Base-by-base conservation (phyloP, 2,113 vertebrate genomes). In the Archilochus colubris region DNA sequence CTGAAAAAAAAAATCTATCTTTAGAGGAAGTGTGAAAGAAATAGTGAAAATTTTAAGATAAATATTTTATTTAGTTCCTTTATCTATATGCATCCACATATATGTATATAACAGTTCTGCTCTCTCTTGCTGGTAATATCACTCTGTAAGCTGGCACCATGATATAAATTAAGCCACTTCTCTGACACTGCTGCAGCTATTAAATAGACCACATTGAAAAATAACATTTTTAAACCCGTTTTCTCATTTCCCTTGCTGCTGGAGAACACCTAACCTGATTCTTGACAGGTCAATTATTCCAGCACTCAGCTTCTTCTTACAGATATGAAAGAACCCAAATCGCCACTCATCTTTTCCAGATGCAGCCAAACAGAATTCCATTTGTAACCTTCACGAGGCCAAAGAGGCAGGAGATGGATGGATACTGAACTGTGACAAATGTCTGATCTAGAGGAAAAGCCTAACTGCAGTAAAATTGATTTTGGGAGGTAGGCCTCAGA, bases 221-320 rank as follows among this genome's bases (percentile, higher is more conserved):
- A 98, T 88, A 97, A 96, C 95, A 97, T 95, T 97, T 98, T 97
- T 66, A 75, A 97, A 98, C 97, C 93, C 83, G 61, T 93, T 96
- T 98, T 98, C 98, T 98, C 98, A 98, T 98, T 98, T 98, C 97
- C 96, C 95, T 97, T 95, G 95, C 96, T 96, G 95, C 96, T 97
- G 70, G 96, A 97, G 97, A 94, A 97, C 95, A 96, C 97, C 92
- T 91, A 93, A 94, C 97, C 97, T 96, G 97, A 97, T 98, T 98
- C 96, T 98, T 98, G 98, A 99, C 98, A 99, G 98, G 98, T 99
- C 98, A 98, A 98, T 99, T 98, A 99, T 98, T 98, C 96, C 97
- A 94, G 79, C 82, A 95, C 88, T 97, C 97, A 98, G 97, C 96
- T 97, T 96, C 98, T 98, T 97, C 97, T 98, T 97, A 96, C 72